Percentiles rank a stretch among this genome's conserved stretches.
phyloP scores from a whole-genome alignment of 2,113 vertebrate species.

The Porphyrio hochstetteri region DNA sequence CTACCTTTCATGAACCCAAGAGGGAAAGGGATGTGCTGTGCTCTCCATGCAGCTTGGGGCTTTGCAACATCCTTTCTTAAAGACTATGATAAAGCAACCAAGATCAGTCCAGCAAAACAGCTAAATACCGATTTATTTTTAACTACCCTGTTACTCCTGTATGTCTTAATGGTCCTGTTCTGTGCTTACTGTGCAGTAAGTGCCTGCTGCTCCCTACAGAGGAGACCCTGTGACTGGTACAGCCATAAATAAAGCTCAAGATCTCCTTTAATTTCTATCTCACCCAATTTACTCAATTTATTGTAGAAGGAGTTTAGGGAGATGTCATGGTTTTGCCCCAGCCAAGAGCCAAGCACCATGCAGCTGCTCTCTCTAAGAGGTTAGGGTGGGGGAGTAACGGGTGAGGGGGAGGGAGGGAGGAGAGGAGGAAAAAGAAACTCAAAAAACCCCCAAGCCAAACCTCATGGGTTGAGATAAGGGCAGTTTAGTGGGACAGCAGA shows the following conservation, averaged over 20 bases:
- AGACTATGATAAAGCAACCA: not conserved
- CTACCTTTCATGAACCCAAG: not conserved
- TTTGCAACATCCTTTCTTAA: not conserved
- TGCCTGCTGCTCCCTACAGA: not conserved
- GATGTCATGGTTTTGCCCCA: too few species aligned
- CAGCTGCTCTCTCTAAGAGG: too few species aligned
- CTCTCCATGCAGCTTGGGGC: not conserved
- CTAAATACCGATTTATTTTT: not conserved
- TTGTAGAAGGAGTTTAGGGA: not conserved
- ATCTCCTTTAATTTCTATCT: not conserved
- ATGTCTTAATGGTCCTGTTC: not conserved
- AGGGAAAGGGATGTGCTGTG: not conserved
- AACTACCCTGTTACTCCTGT: not conserved
- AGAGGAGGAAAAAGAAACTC: too few species aligned
- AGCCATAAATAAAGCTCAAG: not conserved
- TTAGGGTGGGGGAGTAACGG: too few species aligned
- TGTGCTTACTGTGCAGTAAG: not conserved
- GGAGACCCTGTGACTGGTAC: accelerated
- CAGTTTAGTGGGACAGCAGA: too few species aligned
- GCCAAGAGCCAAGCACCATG: too few species aligned
- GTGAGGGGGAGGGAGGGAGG: too few species aligned
- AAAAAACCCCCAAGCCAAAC: too few species aligned
- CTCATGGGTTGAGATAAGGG: too few species aligned
- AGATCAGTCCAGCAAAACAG: not conserved
- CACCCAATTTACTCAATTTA: not conserved